These are phyloP conservation scores for Acyrthosiphon pisum DNA, from an alignment of 1,140 invertebrate genomes.

Conservation along the genomic window DNA sequence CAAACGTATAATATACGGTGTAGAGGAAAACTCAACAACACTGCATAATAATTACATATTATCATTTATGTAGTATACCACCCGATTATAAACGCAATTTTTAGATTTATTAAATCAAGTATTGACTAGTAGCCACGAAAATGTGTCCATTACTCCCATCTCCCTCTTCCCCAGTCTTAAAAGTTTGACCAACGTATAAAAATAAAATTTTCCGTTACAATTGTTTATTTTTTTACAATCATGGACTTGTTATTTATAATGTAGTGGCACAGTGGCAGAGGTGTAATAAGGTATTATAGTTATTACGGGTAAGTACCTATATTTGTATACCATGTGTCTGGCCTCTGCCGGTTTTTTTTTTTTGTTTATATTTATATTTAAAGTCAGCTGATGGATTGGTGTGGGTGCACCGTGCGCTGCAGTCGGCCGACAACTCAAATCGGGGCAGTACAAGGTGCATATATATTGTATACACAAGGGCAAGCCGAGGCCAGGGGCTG, in stretches of 20 bases:
- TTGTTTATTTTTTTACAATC: neutral
- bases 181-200: neutral
- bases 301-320: neutral
- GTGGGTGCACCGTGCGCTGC: neutral
- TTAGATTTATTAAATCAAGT: neutral
- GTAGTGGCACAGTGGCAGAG: neutral
- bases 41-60: neutral
- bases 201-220: neutral
- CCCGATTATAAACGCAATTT: neutral
- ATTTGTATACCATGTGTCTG: neutral
- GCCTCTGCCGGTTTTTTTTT: neutral
- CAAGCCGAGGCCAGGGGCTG: neutral
- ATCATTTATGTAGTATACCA: neutral
- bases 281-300: neutral
- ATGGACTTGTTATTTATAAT: neutral
- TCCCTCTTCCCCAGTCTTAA: neutral
- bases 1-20: neutral
- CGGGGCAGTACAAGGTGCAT: neutral
- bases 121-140: neutral
- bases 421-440: neutral
- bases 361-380: neutral
- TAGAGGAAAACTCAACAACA: neutral
- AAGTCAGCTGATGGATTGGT: neutral
- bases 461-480: neutral
- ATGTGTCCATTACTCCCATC: neutral